These are phyloP conservation scores for Macroglossus sobrinus DNA, from an alignment of 2,113 vertebrate species.

Conservation along the genomic window DNA sequence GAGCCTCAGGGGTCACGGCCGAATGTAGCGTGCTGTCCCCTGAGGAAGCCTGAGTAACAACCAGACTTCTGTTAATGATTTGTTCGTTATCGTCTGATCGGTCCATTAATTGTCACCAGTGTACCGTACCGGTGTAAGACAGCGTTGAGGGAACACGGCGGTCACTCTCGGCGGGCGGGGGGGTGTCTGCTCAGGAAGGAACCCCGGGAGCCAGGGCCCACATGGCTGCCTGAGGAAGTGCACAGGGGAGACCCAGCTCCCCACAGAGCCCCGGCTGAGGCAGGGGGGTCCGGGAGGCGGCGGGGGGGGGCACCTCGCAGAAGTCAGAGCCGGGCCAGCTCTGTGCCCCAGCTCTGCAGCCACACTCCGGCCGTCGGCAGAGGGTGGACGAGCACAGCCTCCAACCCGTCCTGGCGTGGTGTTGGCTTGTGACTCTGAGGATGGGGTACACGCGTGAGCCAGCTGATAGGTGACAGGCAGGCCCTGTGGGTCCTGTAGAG, in stretches of 20 bases:
- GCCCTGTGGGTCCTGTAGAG: too few species aligned
- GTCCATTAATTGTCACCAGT: background rate
- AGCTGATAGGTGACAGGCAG: background rate
- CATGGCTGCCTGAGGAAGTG: accelerated
- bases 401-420: background rate
- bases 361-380: accelerated
- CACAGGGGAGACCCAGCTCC: background rate
- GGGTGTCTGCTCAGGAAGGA: background rate
- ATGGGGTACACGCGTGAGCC: accelerated
- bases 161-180: background rate
- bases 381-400: background rate
- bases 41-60: background rate
- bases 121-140: background rate
- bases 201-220: too few species aligned
- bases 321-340: background rate
- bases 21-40: too few species aligned
- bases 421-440: background rate
- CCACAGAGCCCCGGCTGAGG: accelerated
- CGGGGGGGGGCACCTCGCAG: background rate
- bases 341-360: background rate
- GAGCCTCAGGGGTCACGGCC: background rate
- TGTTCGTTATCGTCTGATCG: background rate
- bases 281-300: background rate
- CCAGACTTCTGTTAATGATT: background rate
- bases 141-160: accelerated